These are phyloP conservation scores for Rhinichthys klamathensis DNA, from an alignment of 2,113 vertebrate species.

Conservation along the genomic window DNA sequence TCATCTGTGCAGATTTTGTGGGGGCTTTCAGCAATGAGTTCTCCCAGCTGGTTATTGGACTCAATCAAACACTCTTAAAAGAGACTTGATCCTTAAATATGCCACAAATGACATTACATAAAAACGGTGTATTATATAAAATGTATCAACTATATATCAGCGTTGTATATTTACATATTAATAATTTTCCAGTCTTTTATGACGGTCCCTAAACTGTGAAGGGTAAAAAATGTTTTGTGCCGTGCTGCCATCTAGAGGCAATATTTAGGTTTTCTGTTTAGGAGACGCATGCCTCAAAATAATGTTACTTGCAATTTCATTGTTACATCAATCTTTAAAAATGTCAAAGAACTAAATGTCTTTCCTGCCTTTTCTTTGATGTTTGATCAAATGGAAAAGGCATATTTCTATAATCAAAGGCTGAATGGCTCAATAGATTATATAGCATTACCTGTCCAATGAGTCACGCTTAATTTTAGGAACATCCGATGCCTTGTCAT, in stretches of 20 bases:
- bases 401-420: neutral
- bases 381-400: neutral
- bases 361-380: neutral
- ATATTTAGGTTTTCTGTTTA: neutral
- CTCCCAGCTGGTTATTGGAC: slow-evolving; percentile 67
- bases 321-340: neutral
- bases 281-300: neutral
- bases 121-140: neutral
- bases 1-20: slow-evolving; percentile 77
- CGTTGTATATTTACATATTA: neutral
- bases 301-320: neutral
- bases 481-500: neutral
- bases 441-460: neutral
- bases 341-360: neutral
- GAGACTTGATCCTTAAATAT: too few relatives aligned
- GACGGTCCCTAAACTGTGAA: neutral
- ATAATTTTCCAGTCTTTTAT: neutral
- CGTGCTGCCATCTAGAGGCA: slow-evolving; percentile 28
- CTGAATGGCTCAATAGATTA: neutral
- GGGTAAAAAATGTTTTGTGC: neutral
- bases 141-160: neutral
- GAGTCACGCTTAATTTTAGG: neutral
- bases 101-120: neutral
- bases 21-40: slow-evolving; percentile 59
- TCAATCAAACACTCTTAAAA: slow-evolving; percentile 66